Evolutionary conservation across 2,113 vertebrate species (phyloP), one percentile per base, ranked within the genome.

Genomic region (Rutilus rutilus): DNA sequence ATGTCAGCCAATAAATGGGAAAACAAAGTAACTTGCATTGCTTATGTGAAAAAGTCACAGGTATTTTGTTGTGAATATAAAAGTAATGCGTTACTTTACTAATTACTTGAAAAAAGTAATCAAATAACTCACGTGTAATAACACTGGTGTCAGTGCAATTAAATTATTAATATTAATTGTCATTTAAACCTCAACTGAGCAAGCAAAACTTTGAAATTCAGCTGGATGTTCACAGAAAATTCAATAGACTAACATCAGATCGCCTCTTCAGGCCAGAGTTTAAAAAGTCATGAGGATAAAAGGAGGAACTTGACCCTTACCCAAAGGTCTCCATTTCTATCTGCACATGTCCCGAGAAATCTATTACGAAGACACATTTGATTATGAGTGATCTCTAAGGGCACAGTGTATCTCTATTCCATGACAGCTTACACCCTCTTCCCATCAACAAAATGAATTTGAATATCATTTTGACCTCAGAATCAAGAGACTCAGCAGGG

Each of bases 401-500:
- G 25, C 17, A 17, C 23, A 80, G 78, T 62, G n/a, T 42, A 8
- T 45, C 14, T 21, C 5, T 50, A 27, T 65, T 81, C 23, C n/a
- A 47, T 65, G 42, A 67, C 60, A 82, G 79, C 25, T 81, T 67
- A 50, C 62, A 52, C 25, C 9, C 9, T 52, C 60, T 65, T 82
- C 64, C 7, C 52, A 64, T 45, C 36, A 64, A 64, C 42, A 14
- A 52, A 78, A 39, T 78, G 0, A 39, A 50, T 50, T 25, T 23
- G 42, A 50, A 82, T 50, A 82, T 65, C 25, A 82, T 57, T 67
- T 82, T 82, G 39, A 67, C 60, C 79, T 67, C 47, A 77, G 27
- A 52, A 82, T 82, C 62, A 54, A 50, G 62, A 54, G 80, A 19
- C 80, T 69, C 64, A 33, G 45, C 42, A n/a, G 80, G 62, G 60